phyloP scores from a whole-genome alignment of 2,113 vertebrate species.

The Actenoides hombroni region DNA sequence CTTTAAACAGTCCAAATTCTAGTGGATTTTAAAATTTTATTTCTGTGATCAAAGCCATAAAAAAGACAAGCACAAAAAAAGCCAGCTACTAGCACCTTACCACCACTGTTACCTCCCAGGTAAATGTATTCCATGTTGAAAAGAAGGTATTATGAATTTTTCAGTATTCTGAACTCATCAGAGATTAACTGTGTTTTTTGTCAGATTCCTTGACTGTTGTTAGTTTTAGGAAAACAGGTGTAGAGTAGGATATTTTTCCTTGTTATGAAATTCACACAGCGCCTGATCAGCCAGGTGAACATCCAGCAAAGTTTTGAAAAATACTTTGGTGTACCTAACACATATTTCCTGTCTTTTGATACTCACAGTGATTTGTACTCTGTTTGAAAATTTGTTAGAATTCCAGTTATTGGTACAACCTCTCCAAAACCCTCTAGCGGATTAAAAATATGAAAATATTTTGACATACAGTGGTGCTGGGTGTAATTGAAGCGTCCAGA shows the following conservation, averaged over 20 bases:
- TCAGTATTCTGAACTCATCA: background rate
- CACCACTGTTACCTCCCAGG: background rate
- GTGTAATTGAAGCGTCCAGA: background rate
- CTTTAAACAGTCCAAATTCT: background rate
- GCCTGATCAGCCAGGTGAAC: background rate
- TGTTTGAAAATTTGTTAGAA: background rate
- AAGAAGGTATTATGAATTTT: background rate
- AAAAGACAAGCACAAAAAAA: background rate
- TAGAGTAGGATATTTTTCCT: background rate
- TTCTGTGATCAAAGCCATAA: background rate
- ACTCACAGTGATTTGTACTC: background rate
- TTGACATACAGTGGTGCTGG: background rate
- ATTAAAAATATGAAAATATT: background rate
- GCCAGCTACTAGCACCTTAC: background rate
- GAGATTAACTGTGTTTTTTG: background rate
- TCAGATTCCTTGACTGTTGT: background rate
- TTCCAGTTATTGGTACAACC: background rate
- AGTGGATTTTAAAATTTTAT: background rate
- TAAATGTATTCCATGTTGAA: background rate
- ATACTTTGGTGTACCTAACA: background rate
- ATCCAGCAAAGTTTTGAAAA: background rate
- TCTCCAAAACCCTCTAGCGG: background rate
- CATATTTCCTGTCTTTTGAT: background rate
- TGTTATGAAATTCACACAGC: background rate
- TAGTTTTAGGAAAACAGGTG: background rate